Evolutionary conservation across 1,140 invertebrate species (phyloP).

Genomic region (Papilio polyxenes): DNA sequence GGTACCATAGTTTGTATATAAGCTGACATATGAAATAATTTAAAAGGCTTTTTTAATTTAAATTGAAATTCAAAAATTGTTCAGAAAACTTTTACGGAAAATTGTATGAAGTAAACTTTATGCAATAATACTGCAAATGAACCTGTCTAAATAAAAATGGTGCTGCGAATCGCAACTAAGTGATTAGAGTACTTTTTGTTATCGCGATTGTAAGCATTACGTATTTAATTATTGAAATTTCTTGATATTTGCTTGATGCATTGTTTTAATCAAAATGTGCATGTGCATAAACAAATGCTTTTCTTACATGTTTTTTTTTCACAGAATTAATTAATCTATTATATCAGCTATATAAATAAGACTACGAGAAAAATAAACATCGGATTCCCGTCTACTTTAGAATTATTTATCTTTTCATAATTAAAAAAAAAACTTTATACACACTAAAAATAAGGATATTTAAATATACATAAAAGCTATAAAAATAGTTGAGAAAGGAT

Average conservation of each 20-base stretch:
- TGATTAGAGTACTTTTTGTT: not conserved
- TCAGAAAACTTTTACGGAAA: not conserved
- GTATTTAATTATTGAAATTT: constrained; percentile 5
- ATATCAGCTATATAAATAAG: not conserved
- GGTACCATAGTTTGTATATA: not conserved
- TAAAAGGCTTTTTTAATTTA: not conserved
- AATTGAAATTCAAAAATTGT: not conserved
- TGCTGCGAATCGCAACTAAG: not conserved
- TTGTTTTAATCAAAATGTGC: not conserved
- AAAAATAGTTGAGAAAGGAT: no score
- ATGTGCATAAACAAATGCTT: not conserved
- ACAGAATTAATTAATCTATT: not conserved
- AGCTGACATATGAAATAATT: not conserved
- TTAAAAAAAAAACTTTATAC: not conserved
- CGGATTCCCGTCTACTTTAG: not conserved
- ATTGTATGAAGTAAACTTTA: not conserved
- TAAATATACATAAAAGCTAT: not conserved
- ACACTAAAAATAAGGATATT: not conserved
- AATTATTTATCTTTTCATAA: not conserved
- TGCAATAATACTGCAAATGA: not conserved
- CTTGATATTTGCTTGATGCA: constrained; percentile 5
- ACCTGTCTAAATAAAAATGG: not conserved
- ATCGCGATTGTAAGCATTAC: not conserved
- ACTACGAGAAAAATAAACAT: not conserved
- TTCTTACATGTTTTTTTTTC: not conserved